Percentiles rank a stretch among this genome's conserved stretches.
Conservation (phyloP, 2,113 vertebrate species). For the Struthio camelus region DNA sequence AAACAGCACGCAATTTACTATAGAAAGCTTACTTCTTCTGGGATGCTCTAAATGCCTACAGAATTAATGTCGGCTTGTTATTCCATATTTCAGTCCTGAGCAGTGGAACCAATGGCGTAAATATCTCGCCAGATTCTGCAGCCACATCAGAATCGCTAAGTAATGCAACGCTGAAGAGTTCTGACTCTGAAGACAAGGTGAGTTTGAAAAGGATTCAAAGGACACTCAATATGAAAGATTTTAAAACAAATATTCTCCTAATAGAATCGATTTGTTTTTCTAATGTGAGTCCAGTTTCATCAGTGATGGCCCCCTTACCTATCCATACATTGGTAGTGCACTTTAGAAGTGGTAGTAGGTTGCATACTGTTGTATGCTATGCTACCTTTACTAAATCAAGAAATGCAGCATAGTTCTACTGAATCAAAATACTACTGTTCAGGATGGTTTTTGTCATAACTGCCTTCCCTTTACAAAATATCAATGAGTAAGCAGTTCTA, state of each 20-base stretch:
- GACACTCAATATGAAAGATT: not conserved
- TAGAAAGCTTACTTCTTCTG: not conserved
- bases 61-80: not conserved
- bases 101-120: conserved; percentile 95
- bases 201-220: not conserved
- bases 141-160: conserved; percentile 74
- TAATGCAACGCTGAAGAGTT: conserved; percentile 71
- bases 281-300: too few species aligned
- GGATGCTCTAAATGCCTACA: not conserved
- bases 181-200: conserved; percentile 62
- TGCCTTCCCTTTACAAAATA: not conserved
- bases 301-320: not conserved
- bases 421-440: not conserved
- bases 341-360: not conserved
- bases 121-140: conserved; percentile 80
- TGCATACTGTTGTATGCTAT: not conserved
- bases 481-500: not conserved
- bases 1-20: not conserved
- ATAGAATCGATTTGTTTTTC: not conserved
- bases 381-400: not conserved
- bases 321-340: not conserved
- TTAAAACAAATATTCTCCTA: not conserved
- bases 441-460: not conserved
- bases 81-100: conserved; percentile 76
- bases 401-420: not conserved